phyloP scores from a whole-genome alignment of 2,888 invertebrate species.

The Tryphoninae sp. region DNA sequence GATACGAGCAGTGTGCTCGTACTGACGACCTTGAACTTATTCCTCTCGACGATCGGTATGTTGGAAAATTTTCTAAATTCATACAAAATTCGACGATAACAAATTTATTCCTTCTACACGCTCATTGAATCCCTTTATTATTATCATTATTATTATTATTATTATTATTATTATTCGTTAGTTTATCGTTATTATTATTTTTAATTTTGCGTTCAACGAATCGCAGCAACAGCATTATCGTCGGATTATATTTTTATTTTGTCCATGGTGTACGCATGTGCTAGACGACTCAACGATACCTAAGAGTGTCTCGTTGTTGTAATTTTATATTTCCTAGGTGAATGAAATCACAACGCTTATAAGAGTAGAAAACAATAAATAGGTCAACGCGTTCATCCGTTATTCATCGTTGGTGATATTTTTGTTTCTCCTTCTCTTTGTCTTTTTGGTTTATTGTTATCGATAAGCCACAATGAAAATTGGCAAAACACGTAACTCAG shows the following conservation, averaged over 20 bases:
- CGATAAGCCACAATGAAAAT: not conserved
- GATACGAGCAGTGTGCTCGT: constrained; percentile 79
- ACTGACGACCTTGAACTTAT: constrained; percentile 75
- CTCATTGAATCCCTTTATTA: constrained; percentile 11
- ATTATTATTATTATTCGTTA: not conserved
- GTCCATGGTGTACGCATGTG: too few relatives aligned
- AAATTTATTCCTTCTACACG: constrained; percentile 54
- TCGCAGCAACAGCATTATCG: not conserved
- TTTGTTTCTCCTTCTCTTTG: constrained; percentile 18
- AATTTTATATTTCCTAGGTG: constrained; percentile 51
- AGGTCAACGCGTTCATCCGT: constrained; percentile 36
- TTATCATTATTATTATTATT: not conserved
- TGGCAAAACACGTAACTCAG: constrained; percentile 2
- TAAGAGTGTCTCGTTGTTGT: constrained; percentile 14
- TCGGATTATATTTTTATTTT: not conserved
- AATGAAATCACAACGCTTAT: constrained; percentile 53
- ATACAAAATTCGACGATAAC: constrained; percentile 77
- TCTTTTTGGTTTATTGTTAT: not conserved
- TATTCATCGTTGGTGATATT: constrained; percentile 10
- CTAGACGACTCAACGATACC: constrained; percentile 11
- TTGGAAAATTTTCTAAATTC: constrained; percentile 81
- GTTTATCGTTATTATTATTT: too few relatives aligned
- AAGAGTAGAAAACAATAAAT: constrained; percentile 56
- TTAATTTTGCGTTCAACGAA: too few relatives aligned
- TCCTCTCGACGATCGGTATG: constrained; percentile 20